A percentile compares a stretch with the other conserved stretches of the same genome.
These are phyloP conservation scores for Leptinotarsa juncta DNA, from an alignment of 2,888 invertebrate species.

Conservation along the genomic window DNA sequence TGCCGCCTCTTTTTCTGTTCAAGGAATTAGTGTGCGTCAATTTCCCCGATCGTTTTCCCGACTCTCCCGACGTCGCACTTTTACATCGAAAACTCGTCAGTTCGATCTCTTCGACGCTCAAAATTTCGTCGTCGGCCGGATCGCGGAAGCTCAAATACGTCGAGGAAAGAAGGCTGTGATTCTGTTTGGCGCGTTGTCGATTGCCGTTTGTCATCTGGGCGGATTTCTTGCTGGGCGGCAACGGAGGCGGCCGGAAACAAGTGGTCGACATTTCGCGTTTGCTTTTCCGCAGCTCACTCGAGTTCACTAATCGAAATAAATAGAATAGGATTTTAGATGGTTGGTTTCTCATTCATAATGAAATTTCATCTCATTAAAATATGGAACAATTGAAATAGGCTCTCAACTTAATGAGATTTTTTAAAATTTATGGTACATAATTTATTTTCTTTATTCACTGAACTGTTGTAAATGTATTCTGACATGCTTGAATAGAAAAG, in stretches of 20 bases:
- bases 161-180: slow-evolving; percentile 65
- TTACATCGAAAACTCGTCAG: slow-evolving; percentile 48
- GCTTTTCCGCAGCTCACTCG: slow-evolving; percentile 33
- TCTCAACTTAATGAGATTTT: neutral
- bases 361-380: neutral
- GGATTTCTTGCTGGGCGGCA: slow-evolving; percentile 70
- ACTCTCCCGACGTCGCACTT: slow-evolving; percentile 8
- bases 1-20: slow-evolving; percentile 52
- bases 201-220: slow-evolving; percentile 34
- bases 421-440: neutral
- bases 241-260: slow-evolving; percentile 71
- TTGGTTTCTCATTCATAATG: slow-evolving; percentile 3
- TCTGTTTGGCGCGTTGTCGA: slow-evolving; percentile 42
- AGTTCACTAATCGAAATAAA: slow-evolving; percentile 26
- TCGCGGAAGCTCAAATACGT: slow-evolving; percentile 72
- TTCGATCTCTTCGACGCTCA: slow-evolving; percentile 56
- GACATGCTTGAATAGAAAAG: too few species aligned
- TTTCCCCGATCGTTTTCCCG: slow-evolving; percentile 53
- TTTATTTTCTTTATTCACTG: too few species aligned
- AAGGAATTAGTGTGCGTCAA: slow-evolving; percentile 67
- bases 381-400: neutral
- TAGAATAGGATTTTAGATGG: slow-evolving; percentile 17
- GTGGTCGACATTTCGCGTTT: slow-evolving; percentile 67
- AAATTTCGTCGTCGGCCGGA: slow-evolving; percentile 66
- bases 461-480: too few species aligned